Evolutionary conservation across 2,888 invertebrate genomes (phyloP).

Genomic region (Meghimatium bilineatum): DNA sequence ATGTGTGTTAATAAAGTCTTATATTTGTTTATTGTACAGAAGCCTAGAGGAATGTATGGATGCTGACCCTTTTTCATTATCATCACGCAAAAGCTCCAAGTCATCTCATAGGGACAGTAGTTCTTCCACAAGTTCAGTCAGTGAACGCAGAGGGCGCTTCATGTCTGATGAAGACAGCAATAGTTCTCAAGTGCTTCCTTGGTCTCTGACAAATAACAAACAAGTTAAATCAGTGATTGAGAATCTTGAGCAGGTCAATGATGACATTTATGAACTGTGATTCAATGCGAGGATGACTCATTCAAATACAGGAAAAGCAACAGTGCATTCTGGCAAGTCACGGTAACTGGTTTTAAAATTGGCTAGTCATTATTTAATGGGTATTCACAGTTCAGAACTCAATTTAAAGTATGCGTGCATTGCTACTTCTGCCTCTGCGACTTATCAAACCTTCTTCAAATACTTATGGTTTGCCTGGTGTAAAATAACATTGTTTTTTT

Average conservation of each 20-base stretch:
- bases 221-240: conserved; percentile 59
- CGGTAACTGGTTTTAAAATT: too few relatives aligned
- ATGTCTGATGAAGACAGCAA: conserved; percentile 43
- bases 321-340: too few relatives aligned
- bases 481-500: too few relatives aligned
- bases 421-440: too few relatives aligned
- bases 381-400: too few relatives aligned
- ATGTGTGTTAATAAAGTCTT: not conserved
- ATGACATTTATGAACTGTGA: conserved; percentile 66
- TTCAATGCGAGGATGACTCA: not conserved
- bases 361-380: too few relatives aligned
- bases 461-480: too few relatives aligned
- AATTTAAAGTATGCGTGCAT: too few relatives aligned
- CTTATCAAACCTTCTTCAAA: too few relatives aligned
- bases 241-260: conserved; percentile 60
- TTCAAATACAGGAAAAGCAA: too few relatives aligned
- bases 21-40: conserved; percentile 7
- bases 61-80: conserved; percentile 37
- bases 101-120: conserved; percentile 32
- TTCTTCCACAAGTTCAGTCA: conserved; percentile 34
- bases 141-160: conserved; percentile 6
- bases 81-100: conserved; percentile 40
- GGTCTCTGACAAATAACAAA: conserved; percentile 59
- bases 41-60: conserved; percentile 20
- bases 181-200: conserved; percentile 61